Evolutionary conservation across 1,140 invertebrate species (phyloP).

Genomic region (Xylocopa sonorina): DNA sequence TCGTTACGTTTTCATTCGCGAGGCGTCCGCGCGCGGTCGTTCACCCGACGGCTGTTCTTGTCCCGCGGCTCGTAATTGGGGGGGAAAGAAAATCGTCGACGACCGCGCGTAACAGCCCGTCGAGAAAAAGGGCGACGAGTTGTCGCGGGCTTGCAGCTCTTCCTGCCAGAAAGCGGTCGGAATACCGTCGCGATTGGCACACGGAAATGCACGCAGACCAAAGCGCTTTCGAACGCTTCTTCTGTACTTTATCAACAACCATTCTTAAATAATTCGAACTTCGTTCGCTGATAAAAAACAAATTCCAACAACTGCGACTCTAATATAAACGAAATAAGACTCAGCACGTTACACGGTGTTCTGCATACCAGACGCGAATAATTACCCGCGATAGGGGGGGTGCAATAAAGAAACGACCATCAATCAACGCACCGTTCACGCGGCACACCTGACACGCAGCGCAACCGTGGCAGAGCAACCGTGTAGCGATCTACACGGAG

Average conservation of each 20-base stretch:
- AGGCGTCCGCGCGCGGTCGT: conserved; percentile 27
- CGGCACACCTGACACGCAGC: too few species aligned
- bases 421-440: too few species aligned
- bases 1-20: conserved; percentile 45
- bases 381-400: too few species aligned
- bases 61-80: conserved; percentile 34
- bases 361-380: too few species aligned
- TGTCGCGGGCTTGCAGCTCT: not conserved
- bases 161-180: not conserved
- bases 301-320: too few species aligned
- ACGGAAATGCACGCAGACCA: not conserved
- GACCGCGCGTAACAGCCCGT: not conserved
- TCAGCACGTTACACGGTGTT: too few species aligned
- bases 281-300: too few species aligned
- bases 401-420: too few species aligned
- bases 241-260: too few species aligned
- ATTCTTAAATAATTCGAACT: too few species aligned
- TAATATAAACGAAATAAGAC: too few species aligned
- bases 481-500: too few species aligned
- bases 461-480: not conserved
- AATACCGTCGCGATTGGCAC: not conserved
- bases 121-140: not conserved
- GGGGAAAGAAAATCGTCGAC: conserved; percentile 20
- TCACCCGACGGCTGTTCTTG: conserved; percentile 29
- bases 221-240: not conserved